A percentile compares a stretch with the other conserved stretches of the same genome.
Evolutionary conservation across 2,888 invertebrate species (phyloP).

Genomic region (Troilus luridus): DNA sequence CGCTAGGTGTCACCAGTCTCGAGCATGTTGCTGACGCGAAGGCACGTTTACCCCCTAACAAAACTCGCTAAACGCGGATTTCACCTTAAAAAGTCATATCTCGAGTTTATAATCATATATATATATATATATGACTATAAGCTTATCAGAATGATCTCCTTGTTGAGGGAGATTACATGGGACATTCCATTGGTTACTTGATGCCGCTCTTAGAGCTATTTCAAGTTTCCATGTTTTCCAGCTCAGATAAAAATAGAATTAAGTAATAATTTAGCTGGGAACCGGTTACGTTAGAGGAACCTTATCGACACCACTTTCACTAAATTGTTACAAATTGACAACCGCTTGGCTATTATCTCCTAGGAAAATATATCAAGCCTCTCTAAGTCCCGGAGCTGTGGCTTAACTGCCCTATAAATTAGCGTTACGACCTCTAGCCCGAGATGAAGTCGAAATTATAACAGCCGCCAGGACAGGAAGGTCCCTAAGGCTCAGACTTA

Average conservation of each 20-base stretch:
- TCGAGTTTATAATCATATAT: too few relatives aligned
- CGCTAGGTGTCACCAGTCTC: too few relatives aligned
- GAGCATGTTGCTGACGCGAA: too few relatives aligned
- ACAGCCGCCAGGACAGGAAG: background rate
- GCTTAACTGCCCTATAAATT: conserved; percentile 14
- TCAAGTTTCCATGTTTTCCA: background rate
- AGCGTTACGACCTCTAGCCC: background rate
- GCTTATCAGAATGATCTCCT: background rate
- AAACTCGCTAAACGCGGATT: too few relatives aligned
- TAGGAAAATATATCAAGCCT: background rate
- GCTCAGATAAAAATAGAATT: background rate
- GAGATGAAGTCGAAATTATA: conserved; percentile 7
- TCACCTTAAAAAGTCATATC: too few relatives aligned
- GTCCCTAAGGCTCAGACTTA: background rate
- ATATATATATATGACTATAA: too few relatives aligned
- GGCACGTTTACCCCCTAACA: too few relatives aligned
- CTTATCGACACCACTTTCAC: conserved; percentile 23
- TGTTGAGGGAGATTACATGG: background rate
- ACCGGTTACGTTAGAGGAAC: background rate
- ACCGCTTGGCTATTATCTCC: conserved; percentile 11
- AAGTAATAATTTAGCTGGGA: background rate
- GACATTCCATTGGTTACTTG: background rate
- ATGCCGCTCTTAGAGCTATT: background rate
- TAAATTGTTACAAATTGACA: conserved; percentile 35
- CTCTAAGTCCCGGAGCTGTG: background rate